Evolutionary conservation across 2,113 vertebrate species (phyloP).

Genomic region (Paracyprichromis sp.): DNA sequence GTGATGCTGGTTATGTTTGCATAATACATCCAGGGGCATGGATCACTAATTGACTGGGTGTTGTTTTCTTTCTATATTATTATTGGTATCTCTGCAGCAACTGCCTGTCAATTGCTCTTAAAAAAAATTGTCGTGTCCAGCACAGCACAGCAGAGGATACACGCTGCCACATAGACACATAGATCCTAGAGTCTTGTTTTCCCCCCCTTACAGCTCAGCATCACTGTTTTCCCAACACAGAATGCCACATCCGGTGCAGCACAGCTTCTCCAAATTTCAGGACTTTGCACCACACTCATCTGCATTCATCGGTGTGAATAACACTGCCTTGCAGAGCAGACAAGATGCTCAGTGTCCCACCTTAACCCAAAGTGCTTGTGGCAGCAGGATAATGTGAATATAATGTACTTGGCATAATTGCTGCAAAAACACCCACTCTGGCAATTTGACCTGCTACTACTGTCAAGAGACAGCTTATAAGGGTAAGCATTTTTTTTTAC

Average conservation of each 20-base stretch:
- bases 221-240: neutral
- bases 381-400: slow-evolving; percentile 38
- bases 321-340: neutral
- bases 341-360: slow-evolving; percentile 13
- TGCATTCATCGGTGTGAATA: slow-evolving; percentile 26
- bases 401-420: slow-evolving; percentile 40
- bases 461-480: neutral
- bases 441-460: slow-evolving; percentile 14
- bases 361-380: slow-evolving; percentile 33
- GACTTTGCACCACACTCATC: slow-evolving; percentile 10
- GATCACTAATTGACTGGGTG: slow-evolving; percentile 26
- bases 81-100: neutral
- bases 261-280: neutral
- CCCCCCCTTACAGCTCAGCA: neutral
- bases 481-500: slow-evolving; percentile 10
- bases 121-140: neutral
- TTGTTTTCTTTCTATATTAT: neutral
- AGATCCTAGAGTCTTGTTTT: neutral
- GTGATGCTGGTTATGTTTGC: slow-evolving; percentile 23
- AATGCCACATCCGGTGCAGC: neutral
- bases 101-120: neutral
- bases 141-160: neutral
- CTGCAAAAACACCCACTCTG: slow-evolving; percentile 19
- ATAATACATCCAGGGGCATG: slow-evolving; percentile 8
- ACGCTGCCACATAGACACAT: neutral